Evolutionary conservation across 2,797 vertebrate genomes (phyloP).

Genomic region (Tapirus indicus): DNA sequence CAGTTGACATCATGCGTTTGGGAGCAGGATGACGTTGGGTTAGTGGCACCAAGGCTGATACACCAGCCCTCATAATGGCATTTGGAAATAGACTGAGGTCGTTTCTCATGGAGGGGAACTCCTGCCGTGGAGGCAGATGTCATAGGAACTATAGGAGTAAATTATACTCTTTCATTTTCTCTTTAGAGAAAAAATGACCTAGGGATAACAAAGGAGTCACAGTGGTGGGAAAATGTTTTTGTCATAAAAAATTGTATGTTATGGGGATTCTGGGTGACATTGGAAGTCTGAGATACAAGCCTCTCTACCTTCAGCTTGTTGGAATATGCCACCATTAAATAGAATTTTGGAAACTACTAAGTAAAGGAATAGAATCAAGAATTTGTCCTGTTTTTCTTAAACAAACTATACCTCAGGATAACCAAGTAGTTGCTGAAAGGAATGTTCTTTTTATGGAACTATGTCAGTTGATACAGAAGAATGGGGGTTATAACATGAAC

Average conservation of each 20-base stretch:
- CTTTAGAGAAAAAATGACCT: neutral
- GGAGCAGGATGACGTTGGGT: neutral
- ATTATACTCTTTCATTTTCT: neutral
- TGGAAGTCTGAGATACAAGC: neutral
- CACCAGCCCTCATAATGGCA: neutral
- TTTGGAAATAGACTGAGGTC: neutral
- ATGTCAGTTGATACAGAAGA: neutral
- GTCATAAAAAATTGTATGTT: neutral
- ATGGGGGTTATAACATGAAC: neutral
- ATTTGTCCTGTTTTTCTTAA: neutral
- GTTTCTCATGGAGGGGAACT: neutral
- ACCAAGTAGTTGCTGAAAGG: neutral
- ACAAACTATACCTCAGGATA: neutral
- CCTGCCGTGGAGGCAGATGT: neutral
- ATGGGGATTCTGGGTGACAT: neutral
- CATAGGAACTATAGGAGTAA: neutral
- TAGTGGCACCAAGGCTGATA: neutral
- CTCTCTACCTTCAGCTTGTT: neutral
- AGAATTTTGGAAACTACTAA: conserved; percentile 25
- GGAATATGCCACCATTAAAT: neutral
- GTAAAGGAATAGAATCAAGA: conserved; percentile 17
- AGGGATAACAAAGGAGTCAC: neutral
- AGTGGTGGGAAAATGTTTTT: neutral
- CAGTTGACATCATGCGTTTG: neutral
- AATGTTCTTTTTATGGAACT: neutral